Conservation (phyloP, 2,888 invertebrate species). For the Lycocerus yunnanus region DNA sequence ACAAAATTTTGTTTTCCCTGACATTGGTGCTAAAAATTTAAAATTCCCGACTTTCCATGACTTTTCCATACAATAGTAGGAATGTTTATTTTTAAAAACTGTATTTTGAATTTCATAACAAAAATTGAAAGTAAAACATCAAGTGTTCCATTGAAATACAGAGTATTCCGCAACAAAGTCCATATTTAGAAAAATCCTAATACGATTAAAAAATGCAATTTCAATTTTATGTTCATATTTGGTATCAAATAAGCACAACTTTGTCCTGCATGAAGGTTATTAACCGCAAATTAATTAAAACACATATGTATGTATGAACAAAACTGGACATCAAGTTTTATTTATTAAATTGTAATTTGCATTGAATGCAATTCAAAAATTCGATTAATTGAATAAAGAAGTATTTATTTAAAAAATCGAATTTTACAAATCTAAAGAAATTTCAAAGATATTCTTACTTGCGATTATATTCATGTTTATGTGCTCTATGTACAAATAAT, state of each 20-base stretch:
- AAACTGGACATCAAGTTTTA: neutral
- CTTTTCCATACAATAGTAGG: no score
- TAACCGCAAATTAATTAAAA: slow-evolving; percentile 1
- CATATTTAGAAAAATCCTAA: neutral
- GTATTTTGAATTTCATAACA: no score
- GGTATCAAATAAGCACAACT: neutral
- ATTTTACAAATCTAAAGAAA: neutral
- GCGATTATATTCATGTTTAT: no score
- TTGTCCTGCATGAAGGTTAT: neutral
- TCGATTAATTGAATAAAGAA: neutral
- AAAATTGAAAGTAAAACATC: neutral
- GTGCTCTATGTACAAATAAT: no score
- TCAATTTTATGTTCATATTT: neutral
- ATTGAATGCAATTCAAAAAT: neutral
- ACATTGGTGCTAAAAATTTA: no score
- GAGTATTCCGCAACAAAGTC: neutral
- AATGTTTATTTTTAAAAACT: no score
- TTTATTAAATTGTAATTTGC: neutral
- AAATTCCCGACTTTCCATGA: no score
- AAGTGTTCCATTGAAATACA: neutral
- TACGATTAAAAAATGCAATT: neutral
- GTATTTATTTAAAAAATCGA: neutral
- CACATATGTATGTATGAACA: neutral
- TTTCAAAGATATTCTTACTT: no score
- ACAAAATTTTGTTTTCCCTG: no score